Base-by-base conservation (phyloP, 1,140 invertebrate species). In the Ceratoteleas bidentatus region DNA sequence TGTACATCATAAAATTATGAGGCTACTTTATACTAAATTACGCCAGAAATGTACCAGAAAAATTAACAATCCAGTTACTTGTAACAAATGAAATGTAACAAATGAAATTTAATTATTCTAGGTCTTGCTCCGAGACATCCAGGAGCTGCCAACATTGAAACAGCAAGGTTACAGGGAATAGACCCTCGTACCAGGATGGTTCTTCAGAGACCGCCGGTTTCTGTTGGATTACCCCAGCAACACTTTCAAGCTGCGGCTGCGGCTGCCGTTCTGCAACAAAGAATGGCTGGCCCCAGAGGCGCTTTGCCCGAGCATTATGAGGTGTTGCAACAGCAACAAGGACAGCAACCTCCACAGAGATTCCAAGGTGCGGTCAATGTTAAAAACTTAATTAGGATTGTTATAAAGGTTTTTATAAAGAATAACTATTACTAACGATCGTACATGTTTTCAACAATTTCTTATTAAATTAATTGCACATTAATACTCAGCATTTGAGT, bases 181-280 rank as follows among this genome's bases (percentile, higher is more conserved):
- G 92, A 93, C 84, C 90, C 90, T 14, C 88, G 93, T 43, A 90
- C 90, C 34, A 88, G 92, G 81, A 88, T 93, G 82, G 77, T 93
- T 36, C 68, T 93, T 3, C 92, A 93, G 79, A 85, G 88, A 75
- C 86, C 88, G 8, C 85, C 85, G 49, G 77, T 86, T 34, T 58
- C 86, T 11, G 82, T 85, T 54, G 77, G 80, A 33, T 78, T 89
- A 54, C 60, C 84, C 36, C 87, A 84, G 24, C 89, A 90, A 40
- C 88, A 90, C 64, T 90, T 89, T 33, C 88, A 89, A 83, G 73
- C 65, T 50, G 85, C 84, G 50, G 87, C 88, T 69, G 60, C 79
- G 8, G 83, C 76, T 60, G 87, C 86, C 54, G 89, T 89, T 50
- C 62, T 84, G 6, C 90, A 89, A 62, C 89, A 89, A 32, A 85